These are phyloP conservation scores for Eulemur coronatus DNA, from an alignment of 2,797 vertebrate species.

Conservation along the genomic window DNA sequence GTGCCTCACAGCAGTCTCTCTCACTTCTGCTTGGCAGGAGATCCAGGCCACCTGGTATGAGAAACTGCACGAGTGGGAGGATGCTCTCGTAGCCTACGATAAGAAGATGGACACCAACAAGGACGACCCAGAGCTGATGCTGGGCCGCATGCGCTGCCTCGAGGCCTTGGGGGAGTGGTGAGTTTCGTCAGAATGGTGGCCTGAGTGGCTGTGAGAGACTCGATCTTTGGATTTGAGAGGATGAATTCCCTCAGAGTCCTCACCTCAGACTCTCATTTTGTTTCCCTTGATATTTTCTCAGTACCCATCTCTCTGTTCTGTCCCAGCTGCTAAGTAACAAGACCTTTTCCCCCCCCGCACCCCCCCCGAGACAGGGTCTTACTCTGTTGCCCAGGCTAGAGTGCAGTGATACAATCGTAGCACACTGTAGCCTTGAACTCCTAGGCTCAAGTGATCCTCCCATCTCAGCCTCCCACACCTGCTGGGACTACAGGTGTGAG, in stretches of 20 bases:
- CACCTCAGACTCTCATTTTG: background rate
- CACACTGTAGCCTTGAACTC: background rate
- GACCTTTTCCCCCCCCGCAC: no score
- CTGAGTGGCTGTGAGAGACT: background rate
- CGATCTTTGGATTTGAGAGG: background rate
- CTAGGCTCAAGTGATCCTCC: background rate
- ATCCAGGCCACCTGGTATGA: constrained; percentile 99
- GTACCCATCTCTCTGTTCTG: background rate
- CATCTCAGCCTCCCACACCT: background rate
- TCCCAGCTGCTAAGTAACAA: background rate
- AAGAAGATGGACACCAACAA: constrained; percentile 99
- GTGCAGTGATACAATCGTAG: background rate
- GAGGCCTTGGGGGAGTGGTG: constrained; percentile 99
- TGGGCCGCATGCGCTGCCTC: constrained; percentile 98
- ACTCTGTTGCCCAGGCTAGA: background rate
- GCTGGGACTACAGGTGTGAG: background rate
- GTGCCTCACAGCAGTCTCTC: background rate
- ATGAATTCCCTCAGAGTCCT: background rate
- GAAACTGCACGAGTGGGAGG: constrained; percentile 99
- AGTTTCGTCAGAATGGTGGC: constrained; percentile 50
- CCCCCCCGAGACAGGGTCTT: no score
- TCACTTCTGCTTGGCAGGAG: constrained; percentile 86
- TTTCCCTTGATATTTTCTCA: background rate
- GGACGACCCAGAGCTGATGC: constrained; percentile 97
- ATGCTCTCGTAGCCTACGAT: constrained; percentile 96